These are phyloP conservation scores for Dryobota labecula DNA, from an alignment of 2,888 invertebrate species.

Conservation along the genomic window DNA sequence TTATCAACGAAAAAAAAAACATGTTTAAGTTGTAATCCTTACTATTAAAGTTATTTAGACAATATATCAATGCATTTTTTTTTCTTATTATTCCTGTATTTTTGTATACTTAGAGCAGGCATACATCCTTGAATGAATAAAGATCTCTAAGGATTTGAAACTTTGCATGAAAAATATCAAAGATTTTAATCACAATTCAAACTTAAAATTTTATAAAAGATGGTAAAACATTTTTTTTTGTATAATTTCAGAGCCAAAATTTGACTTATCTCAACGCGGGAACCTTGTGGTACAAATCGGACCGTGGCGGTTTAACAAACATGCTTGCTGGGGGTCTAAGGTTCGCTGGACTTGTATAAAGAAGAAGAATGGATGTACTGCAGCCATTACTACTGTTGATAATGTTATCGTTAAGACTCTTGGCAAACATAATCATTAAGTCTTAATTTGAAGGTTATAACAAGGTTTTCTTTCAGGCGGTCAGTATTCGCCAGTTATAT, in stretches of 20 bases:
- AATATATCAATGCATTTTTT: background rate
- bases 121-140: background rate
- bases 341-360: conserved; percentile 88
- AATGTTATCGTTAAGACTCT: conserved; percentile 87
- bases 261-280: conserved; percentile 85
- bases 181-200: background rate
- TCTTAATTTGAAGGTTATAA: background rate
- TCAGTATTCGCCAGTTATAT: background rate
- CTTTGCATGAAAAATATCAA: conserved; percentile 17
- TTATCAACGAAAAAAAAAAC: background rate
- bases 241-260: conserved; percentile 81
- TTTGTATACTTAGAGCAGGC: background rate
- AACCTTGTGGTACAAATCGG: conserved; percentile 87
- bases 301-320: conserved; percentile 87
- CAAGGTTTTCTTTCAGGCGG: background rate
- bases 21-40: conserved; percentile 38
- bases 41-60: conserved; percentile 42
- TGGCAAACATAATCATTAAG: conserved; percentile 85
- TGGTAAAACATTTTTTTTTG: conserved; percentile 14
- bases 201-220: background rate
- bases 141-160: background rate
- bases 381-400: conserved; percentile 85
- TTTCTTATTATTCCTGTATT: background rate
- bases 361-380: conserved; percentile 86
- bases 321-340: conserved; percentile 86